Conservation (phyloP, 2,888 invertebrate species). For the Zeuzera pyrina region DNA sequence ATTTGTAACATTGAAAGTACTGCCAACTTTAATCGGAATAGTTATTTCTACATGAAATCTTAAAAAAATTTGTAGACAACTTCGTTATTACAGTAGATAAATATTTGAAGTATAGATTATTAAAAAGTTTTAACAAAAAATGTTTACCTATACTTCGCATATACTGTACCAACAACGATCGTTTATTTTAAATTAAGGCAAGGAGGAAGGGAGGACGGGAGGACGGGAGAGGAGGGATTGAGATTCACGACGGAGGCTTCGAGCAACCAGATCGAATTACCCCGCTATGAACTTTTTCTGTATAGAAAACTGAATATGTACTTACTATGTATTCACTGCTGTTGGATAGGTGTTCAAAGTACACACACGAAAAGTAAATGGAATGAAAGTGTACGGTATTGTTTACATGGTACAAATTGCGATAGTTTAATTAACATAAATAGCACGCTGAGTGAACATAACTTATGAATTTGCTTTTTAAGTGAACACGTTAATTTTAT, state of each 20-base stretch:
- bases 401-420: conserved; percentile 19
- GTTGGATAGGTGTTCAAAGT: background rate
- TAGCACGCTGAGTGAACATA: conserved; percentile 22
- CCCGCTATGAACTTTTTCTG: conserved; percentile 17
- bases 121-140: no score
- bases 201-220: conserved; percentile 30
- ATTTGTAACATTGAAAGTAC: no score
- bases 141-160: no score
- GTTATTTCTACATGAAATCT: no score
- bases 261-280: conserved; percentile 41
- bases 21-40: no score
- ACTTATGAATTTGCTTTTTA: background rate
- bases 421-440: conserved; percentile 25
- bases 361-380: conserved; percentile 2
- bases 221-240: conserved; percentile 41
- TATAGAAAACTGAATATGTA: background rate
- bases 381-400: conserved; percentile 22
- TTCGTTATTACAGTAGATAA: no score
- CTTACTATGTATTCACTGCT: background rate
- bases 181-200: conserved; percentile 49
- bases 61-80: no score
- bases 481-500: no score
- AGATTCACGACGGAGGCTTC: conserved; percentile 41
- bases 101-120: no score
- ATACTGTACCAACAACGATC: conserved; percentile 22